Conservation (phyloP, 2,888 invertebrate species). For the Scaptodrosophila latifasciaeformis region DNA sequence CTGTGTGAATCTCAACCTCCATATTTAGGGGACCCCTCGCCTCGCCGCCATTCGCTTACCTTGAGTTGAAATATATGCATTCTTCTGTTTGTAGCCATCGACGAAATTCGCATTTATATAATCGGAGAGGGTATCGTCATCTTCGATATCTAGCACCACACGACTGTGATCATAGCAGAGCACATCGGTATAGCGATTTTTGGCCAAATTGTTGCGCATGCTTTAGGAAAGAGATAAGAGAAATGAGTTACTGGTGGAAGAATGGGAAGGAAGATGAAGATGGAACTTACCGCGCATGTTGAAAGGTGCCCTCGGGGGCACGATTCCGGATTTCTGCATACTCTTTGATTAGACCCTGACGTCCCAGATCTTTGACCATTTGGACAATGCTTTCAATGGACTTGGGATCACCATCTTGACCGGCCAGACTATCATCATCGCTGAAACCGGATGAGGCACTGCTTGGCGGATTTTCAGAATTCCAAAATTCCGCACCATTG, state of each 20-base stretch:
- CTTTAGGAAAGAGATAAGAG: conserved; percentile 68
- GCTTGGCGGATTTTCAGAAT: conserved; percentile 81
- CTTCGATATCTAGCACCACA: conserved; percentile 85
- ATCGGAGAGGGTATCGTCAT: conserved; percentile 85
- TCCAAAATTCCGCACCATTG: conserved; percentile 71
- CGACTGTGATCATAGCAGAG: conserved; percentile 96
- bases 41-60: conserved; percentile 77
- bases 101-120: conserved; percentile 99
- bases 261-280: no score
- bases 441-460: conserved; percentile 89
- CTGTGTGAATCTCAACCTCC: no score
- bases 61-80: conserved; percentile 98
- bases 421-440: conserved; percentile 91
- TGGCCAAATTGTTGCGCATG: conserved; percentile 83
- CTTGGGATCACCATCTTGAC: conserved; percentile 82
- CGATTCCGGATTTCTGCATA: conserved; percentile 91
- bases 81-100: conserved; percentile 97
- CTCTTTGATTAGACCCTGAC: conserved; percentile 88
- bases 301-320: conserved; percentile 91
- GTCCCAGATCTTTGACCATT: conserved; percentile 83
- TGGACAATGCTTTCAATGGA: conserved; percentile 80
- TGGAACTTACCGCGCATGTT: conserved; percentile 83
- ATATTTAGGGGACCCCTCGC: no score
- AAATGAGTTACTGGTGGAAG: neutral
- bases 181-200: conserved; percentile 96